Evolutionary conservation across 2,888 invertebrate genomes (phyloP).

Genomic region (Acleris laterana): DNA sequence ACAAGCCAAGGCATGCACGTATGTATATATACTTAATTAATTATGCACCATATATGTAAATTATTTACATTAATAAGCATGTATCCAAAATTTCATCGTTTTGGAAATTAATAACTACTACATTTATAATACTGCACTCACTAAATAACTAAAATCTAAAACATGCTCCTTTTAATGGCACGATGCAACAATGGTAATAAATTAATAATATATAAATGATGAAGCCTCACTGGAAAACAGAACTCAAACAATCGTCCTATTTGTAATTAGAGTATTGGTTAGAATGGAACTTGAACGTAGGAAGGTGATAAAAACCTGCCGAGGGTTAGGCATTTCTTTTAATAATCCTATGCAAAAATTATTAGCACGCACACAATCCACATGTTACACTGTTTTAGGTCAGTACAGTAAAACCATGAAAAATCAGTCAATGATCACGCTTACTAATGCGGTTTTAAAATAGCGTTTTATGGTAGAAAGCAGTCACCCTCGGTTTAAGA

Average conservation of each 20-base stretch:
- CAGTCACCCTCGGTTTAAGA: conserved; percentile 28
- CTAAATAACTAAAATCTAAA: conserved; percentile 55
- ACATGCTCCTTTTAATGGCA: conserved; percentile 45
- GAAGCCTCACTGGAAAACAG: neutral
- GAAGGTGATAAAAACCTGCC: no score
- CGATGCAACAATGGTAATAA: conserved; percentile 43
- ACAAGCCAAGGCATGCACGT: conserved; percentile 26
- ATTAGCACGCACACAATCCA: no score
- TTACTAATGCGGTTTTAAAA: conserved; percentile 44
- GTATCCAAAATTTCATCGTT: conserved; percentile 46
- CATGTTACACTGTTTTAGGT: conserved; percentile 1
- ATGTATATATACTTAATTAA: conserved; percentile 7
- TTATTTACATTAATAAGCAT: conserved; percentile 52
- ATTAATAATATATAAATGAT: conserved; percentile 32
- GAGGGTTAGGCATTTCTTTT: no score
- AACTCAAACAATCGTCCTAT: conserved; percentile 6
- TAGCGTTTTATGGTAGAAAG: conserved; percentile 4
- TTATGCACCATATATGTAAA: conserved; percentile 46
- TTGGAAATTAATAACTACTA: conserved; percentile 43
- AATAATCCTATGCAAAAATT: no score
- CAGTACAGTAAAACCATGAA: conserved; percentile 48
- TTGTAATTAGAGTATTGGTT: conserved; percentile 8
- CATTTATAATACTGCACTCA: conserved; percentile 75
- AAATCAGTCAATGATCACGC: conserved; percentile 50
- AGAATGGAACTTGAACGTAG: no score